Evolutionary conservation across 1,140 invertebrate genomes (phyloP), one percentile per base, ranked within the genome.

Genomic region (Octopus sinensis): DNA sequence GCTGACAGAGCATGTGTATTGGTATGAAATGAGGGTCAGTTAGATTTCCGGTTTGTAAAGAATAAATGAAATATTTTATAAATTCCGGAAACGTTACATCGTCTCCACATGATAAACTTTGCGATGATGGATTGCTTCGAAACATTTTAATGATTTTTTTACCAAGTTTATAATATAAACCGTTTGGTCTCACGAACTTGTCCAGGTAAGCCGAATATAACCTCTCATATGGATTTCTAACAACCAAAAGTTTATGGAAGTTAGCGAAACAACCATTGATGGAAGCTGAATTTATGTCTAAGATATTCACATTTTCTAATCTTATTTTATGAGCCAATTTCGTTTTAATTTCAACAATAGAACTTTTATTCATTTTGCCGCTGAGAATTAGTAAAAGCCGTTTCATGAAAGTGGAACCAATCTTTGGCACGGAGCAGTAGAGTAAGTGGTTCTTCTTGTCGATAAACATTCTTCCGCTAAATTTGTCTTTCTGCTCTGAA

Each of bases 171-270:
- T 54, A 76, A 82, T 73, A 82, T 12, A 43, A 78, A 77, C 17
- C 9, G 62, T 79, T 82, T 10, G 81, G 81, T 68, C 53, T 53
- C 7, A 82, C 52, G 68, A 82, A 82, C 30, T 82, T 82, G 54
- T 82, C 81, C 6, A 82, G 53, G n/a, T 82, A 82, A 12, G 78
- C 81, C 13, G 81, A 82, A 7, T 79, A 73, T 0, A 82, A 52
- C 53, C 78, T 54, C 17, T 75, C 78, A 52, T 79, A 82, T n/a
- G 81, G 81, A 56, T 82, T 62, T 56, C 81, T 9, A 5, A 82
- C 81, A 5, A 82, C 56, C 81, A 82, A 51, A 53, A 81, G 53
- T 62, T 76, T 81, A 30, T 76, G 23, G 56, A 53, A 81, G n/a
- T 81, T 76, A n/a, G 53, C 54, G 43, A 76, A 53, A 9, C n/a